Conservation (phyloP, 2,113 vertebrate species). For the Caretta caretta region DNA sequence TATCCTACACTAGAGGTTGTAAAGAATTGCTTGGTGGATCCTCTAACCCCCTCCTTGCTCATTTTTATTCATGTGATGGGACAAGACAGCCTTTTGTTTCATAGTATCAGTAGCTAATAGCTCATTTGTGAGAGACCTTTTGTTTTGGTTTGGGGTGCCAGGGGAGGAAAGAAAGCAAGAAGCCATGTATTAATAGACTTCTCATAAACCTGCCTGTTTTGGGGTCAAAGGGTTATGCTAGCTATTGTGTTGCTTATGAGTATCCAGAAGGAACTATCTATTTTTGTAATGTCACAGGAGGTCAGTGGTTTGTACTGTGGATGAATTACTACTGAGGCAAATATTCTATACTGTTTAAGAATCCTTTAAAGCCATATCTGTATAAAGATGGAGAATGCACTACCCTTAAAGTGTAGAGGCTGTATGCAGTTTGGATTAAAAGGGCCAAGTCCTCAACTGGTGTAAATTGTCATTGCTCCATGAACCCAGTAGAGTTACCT, state of each 20-base stretch:
- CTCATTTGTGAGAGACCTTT: constrained; percentile 27
- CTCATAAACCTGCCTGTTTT: constrained; percentile 23
- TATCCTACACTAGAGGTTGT: constrained; percentile 48
- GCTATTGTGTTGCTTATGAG: not conserved
- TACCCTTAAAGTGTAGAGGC: not conserved
- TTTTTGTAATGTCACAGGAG: not conserved
- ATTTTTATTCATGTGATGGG: constrained; percentile 42
- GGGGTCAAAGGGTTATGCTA: not conserved
- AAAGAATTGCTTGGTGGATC: constrained; percentile 32
- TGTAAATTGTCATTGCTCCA: not conserved
- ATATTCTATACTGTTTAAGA: not conserved
- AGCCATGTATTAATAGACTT: constrained; percentile 15
- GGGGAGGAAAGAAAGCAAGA: not conserved
- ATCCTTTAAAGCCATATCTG: not conserved
- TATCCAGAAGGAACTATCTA: not conserved
- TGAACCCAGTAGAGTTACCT: not conserved
- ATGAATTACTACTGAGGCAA: not conserved
- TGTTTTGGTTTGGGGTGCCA: constrained; percentile 20
- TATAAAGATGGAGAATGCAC: accelerated
- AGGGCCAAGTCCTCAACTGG: not conserved
- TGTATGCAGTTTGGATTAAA: not conserved
- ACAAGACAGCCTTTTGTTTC: constrained; percentile 64
- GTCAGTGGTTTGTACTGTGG: not conserved
- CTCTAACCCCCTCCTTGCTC: constrained; percentile 12
- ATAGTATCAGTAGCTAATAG: constrained; percentile 17